Evolutionary conservation across 2,888 invertebrate species (phyloP).

Genomic region (Papilio elwesi): DNA sequence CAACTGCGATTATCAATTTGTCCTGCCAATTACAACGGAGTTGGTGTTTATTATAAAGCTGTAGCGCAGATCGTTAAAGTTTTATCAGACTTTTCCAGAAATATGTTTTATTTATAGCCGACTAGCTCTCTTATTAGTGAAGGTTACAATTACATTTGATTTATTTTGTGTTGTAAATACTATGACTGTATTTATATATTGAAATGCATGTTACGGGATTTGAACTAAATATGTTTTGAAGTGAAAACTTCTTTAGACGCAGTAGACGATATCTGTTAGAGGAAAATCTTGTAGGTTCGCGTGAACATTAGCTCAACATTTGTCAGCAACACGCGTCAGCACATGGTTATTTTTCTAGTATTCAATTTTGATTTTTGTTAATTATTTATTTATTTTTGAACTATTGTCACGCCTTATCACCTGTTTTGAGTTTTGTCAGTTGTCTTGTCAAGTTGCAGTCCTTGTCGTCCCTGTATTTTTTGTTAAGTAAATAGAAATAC

Average conservation of each 20-base stretch:
- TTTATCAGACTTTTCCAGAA: slow-evolving; percentile 1
- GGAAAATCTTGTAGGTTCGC: too few species aligned
- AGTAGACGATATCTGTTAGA: too few species aligned
- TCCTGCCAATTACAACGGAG: slow-evolving; percentile 17
- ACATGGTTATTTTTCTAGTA: too few species aligned
- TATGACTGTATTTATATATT: neutral
- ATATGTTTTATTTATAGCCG: slow-evolving; percentile 7
- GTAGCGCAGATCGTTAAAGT: slow-evolving; percentile 1
- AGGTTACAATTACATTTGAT: neutral
- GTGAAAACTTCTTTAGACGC: too few species aligned
- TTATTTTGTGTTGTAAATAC: neutral
- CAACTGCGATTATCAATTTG: slow-evolving; percentile 9
- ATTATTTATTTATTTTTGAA: too few species aligned
- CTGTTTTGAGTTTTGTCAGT: too few species aligned
- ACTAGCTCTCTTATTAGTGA: neutral
- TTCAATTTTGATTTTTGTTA: too few species aligned
- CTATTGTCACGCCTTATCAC: too few species aligned
- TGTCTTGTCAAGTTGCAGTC: too few species aligned
- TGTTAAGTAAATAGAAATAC: neutral
- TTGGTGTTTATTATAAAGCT: slow-evolving; percentile 7
- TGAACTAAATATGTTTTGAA: too few species aligned
- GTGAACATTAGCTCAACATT: too few species aligned
- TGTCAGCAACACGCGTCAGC: too few species aligned
- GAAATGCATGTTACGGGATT: neutral
- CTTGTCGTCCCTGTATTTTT: neutral